Evolutionary conservation across 2,113 vertebrate genomes (phyloP).

Genomic region (Eptatretus burgeri): DNA sequence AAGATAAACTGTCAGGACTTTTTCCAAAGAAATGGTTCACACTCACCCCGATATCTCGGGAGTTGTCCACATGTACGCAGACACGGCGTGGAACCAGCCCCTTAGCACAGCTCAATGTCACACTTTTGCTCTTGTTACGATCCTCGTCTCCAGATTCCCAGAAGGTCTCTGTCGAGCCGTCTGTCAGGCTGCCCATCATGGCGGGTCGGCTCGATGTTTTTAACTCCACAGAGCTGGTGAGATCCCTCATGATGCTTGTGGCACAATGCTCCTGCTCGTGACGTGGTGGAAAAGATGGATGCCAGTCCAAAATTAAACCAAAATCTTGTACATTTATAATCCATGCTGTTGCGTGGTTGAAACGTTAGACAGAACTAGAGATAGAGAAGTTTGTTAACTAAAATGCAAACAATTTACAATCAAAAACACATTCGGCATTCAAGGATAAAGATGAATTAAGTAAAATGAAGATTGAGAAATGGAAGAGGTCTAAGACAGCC

Average conservation of each 20-base stretch:
- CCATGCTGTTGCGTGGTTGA: too few species aligned
- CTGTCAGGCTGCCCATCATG: conserved; percentile 94
- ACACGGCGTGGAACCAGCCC: conserved; percentile 66
- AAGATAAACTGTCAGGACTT: too few species aligned
- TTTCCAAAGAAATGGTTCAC: background rate
- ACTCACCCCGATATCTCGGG: conserved; percentile 80
- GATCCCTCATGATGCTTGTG: conserved; percentile 70
- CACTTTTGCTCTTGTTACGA: conserved; percentile 96
- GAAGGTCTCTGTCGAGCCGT: conserved; percentile 89
- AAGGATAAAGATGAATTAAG: too few species aligned
- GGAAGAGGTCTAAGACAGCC: too few species aligned
- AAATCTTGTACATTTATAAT: too few species aligned
- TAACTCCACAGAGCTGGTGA: conserved; percentile 78
- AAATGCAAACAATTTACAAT: too few species aligned
- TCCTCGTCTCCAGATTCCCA: conserved; percentile 98
- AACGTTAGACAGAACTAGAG: too few species aligned
- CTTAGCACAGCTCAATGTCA: conserved; percentile 82
- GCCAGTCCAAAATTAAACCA: too few species aligned
- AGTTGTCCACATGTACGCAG: conserved; percentile 87
- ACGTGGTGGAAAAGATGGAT: background rate
- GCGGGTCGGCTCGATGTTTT: conserved; percentile 91
- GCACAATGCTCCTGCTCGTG: conserved; percentile 45
- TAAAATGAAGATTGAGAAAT: too few species aligned
- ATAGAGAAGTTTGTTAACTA: too few species aligned
- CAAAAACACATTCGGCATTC: too few species aligned